Base-by-base conservation (phyloP, 2,888 invertebrate species). In the Epinotia nisella region DNA sequence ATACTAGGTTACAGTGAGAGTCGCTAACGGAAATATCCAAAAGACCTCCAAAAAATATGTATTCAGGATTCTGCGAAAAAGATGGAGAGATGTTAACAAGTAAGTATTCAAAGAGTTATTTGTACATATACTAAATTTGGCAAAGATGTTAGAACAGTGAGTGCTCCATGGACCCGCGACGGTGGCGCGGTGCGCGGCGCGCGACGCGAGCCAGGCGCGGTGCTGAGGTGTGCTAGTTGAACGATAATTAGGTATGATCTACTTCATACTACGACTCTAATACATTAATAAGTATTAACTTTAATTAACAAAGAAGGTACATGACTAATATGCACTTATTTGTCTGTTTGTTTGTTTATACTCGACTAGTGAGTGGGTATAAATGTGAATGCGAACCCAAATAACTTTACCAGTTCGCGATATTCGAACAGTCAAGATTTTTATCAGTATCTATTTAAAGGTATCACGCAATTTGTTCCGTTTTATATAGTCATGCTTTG, bases 1-100 rank as follows among this genome's bases (percentile, higher is more conserved):
- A 77, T 80, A 82, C 80, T 85, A 88, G 81, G 78, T 84, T 84
- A 86, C 79, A 80, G 85, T 86, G 87, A 87, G 82, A 86, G 83
- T 87, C 80, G 84, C 87, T 90, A 87, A 88, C 84, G 89, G 90
- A 90, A 87, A 87, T 90, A 90, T 90, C 89, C 89, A 90, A 90
- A 90, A 91, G 83, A 87, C 85, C 81, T 90, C 89, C 87, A 90
- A 90, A 90, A 90, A 87, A 90, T 86, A 87, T 85, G 79, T 82
- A 83, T 84, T 86, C 83, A 83, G 85, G 86, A 85, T 86, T 85
- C 82, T 82, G 84, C 82, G 83, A 81, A 81, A 85, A 84, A 79
- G 79, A 85, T 86, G 82, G 83, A 81, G 75, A 79, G 78, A 83
- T 80, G 75, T 80, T 77, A 79, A 75, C 78, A 78, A 72, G 65